Conservation (phyloP, 2,797 vertebrate species). For the Lutjanus campechanus region DNA sequence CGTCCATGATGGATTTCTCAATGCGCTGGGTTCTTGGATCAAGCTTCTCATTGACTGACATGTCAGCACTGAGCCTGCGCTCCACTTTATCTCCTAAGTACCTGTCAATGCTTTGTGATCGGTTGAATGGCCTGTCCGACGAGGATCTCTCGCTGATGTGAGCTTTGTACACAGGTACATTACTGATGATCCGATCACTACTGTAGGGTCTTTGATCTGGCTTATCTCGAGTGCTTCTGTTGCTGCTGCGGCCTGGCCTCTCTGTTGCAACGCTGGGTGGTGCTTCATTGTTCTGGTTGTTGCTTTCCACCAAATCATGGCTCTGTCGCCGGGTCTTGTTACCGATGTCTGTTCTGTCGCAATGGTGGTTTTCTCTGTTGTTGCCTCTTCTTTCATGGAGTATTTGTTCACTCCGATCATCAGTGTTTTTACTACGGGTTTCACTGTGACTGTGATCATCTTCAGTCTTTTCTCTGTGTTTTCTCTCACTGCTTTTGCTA, state of each 20-base stretch:
- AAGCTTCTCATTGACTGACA: conserved; percentile 48
- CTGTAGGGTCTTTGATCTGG: conserved; percentile 68
- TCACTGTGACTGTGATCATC: conserved; percentile 42
- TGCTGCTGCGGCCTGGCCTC: conserved; percentile 67
- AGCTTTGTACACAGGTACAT: conserved; percentile 79
- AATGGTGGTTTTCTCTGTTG: conserved; percentile 36
- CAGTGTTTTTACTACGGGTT: conserved; percentile 12
- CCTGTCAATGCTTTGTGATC: conserved; percentile 75
- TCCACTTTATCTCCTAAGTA: conserved; percentile 60
- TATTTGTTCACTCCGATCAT: conserved; percentile 18
- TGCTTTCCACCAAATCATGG: conserved; percentile 35
- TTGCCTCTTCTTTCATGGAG: conserved; percentile 14
- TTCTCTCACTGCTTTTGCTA: conserved; percentile 64
- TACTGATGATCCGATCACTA: conserved; percentile 76
- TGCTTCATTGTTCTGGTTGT: conserved; percentile 23
- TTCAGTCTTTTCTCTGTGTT: conserved; percentile 53
- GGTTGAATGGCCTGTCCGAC: conserved; percentile 39
- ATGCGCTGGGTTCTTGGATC: conserved; percentile 70
- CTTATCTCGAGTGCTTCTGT: conserved; percentile 52
- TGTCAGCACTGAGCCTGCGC: conserved; percentile 54
- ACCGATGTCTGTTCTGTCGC: conserved; percentile 11
- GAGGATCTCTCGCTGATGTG: conserved; percentile 41
- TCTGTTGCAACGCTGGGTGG: conserved; percentile 30
- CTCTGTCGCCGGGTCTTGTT: conserved; percentile 34
- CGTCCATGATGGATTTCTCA: conserved; percentile 78